Base-by-base conservation (phyloP, 2,888 invertebrate genomes). In the Eupeodes latifasciatus region DNA sequence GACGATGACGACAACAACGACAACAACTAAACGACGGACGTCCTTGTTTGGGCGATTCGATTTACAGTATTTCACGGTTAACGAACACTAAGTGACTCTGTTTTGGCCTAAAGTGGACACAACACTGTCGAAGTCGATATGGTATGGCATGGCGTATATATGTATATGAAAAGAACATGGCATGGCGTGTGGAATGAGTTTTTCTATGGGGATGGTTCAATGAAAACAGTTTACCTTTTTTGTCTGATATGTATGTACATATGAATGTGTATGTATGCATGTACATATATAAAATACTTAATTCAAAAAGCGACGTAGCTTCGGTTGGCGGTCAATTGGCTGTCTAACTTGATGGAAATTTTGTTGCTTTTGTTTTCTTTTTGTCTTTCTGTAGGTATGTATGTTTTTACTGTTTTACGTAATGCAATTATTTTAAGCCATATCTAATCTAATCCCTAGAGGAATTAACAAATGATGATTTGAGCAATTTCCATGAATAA, bases 61-160 rank as follows among this genome's bases (percentile, higher is more conserved):
- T 87, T 83, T 83, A 80, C 80, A 83, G 72, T 82, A 79, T 82
- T 82, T 86, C 64, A 82, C 49, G 76, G 44, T 79, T 69, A 64
- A 49, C 69, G 40, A 79, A 78, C 78, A 81, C 57, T 82, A 74
- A 82, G 62, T 79, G 82, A 75, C 74, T 67, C 59, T 59, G 57
- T 47, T 72, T 44, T 72, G 55, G 71, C 44, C 40, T 55, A 10
- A 7, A 9, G 40, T 71, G 69, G 69, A 71, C 40, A 12, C 16
- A 40, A 55, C 19, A 71, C 40, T 51, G 14, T 40, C 40, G 40
- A 40, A 7, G 9, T 40, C 6, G 40, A 9, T 40, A 40, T 40
- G 40, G 40, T 9, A 40, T 40, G 40, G 40, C 40, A 40, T 40
- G 40, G 40, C 5, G 40, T 9, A 40, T 40, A 40, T 40, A 40